Evolutionary conservation across 2,113 vertebrate species (phyloP), one percentile per base, ranked within the genome.

Genomic region (Neotoma lepida): DNA sequence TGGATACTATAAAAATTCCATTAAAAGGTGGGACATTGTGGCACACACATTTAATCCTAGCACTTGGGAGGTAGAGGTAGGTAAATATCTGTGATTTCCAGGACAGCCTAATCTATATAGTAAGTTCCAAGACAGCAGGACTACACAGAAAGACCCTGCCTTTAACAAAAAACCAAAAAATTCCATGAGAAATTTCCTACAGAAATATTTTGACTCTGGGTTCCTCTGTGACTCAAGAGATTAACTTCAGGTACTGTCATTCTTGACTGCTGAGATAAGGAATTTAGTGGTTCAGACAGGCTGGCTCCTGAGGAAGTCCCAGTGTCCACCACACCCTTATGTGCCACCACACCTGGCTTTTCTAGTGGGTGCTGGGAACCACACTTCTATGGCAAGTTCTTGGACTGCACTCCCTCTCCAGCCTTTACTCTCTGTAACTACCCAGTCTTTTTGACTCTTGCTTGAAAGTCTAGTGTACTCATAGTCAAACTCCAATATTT

Each of bases 401-500:
- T 28, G 35, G 51, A 39, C 51, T 82, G 54, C 2, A 30, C 22
- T 30, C 9, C 8, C 81, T 63, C 56, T 3, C 3, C 56, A 61
- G n/a, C 24, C 56, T 15, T 89, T 26, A 71, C 44, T 85, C 77
- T 33, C 64, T 41, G 3, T 33, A 90, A 73, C 49, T 87, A 82
- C 66, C 66, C 61, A 14, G 2, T 81, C 41, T 15, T 88, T n/a
- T 35, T 89, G 87, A 44, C 70, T 35, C 73, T 76, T 14, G 7
- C 82, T 44, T 87, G 41, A 86, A 95, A 88, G 58, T 44, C 51
- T 46, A 30, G 4, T 64, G 41, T 80, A 74, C 63, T 90, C 9
- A 24, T 44, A 90, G 76, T 90, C 46, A 92, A 86, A 89, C 61
- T 41, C 46, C 54, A 76, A 17, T 70, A 86, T 73, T 89, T 78